Percentiles rank a stretch among this genome's conserved stretches.
These are phyloP conservation scores for Listronotus oregonensis DNA, from an alignment of 1,140 invertebrate genomes.

Conservation along the genomic window DNA sequence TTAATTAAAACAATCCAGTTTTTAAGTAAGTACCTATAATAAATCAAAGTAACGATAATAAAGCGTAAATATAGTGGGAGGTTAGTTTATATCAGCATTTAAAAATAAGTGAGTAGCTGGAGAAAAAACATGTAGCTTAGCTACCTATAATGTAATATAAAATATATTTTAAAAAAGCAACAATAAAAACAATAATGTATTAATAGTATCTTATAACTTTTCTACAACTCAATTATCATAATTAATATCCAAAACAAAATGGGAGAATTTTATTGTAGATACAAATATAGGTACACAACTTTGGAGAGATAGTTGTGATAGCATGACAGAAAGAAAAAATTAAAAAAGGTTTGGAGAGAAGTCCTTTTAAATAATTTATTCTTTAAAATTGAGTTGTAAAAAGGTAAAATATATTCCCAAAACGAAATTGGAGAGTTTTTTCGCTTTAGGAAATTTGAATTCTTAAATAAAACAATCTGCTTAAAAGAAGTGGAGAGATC, in stretches of 20 bases:
- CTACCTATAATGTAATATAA: constrained; percentile 29
- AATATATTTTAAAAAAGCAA: constrained; percentile 32
- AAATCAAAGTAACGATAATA: constrained; percentile 26
- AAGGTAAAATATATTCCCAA: not conserved
- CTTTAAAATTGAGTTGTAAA: constrained; percentile 5
- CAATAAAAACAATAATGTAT: constrained; percentile 12
- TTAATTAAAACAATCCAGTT: constrained; percentile 30
- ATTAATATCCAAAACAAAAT: constrained; percentile 1
- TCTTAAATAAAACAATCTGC: constrained; percentile 10
- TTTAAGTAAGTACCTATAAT: constrained; percentile 26
- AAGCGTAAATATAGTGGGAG: constrained; percentile 16
- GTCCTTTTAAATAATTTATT: constrained; percentile 2
- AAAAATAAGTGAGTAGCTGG: constrained; percentile 18
- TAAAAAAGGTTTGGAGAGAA: constrained; percentile 20
- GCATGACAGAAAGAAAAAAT: not conserved
- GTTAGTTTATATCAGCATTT: constrained; percentile 22
- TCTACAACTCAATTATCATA: not conserved
- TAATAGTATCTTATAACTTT: not conserved
- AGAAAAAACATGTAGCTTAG: constrained; percentile 16
- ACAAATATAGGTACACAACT: not conserved
- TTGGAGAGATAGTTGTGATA: constrained; percentile 8
- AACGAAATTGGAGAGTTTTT: constrained; percentile 21
- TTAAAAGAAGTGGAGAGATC: constrained; percentile 22
- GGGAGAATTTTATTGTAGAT: constrained; percentile 7
- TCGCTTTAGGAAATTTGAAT: constrained; percentile 7